A percentile compares a stretch with the other conserved stretches of the same genome.
These are phyloP conservation scores for Hemibagrus guttatus DNA, from an alignment of 2,797 vertebrate genomes.

Conservation along the genomic window DNA sequence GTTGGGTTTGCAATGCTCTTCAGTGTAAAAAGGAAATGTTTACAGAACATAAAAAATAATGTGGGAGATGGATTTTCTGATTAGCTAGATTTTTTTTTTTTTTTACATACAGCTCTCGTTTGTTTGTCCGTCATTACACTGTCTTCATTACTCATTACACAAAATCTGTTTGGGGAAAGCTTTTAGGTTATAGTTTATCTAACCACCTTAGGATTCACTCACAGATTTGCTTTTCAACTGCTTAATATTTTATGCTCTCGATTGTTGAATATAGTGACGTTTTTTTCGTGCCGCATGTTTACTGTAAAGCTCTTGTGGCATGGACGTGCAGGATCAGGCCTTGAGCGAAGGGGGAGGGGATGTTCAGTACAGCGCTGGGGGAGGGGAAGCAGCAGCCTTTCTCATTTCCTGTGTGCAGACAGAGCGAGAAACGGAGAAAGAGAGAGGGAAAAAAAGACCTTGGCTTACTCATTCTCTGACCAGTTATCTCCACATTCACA, in stretches of 20 bases:
- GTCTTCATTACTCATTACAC: not conserved
- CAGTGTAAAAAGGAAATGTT: not conserved
- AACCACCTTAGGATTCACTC: slow-evolving; percentile 13
- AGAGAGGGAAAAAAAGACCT: slow-evolving; percentile 43
- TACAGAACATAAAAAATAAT: not conserved
- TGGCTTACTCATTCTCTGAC: slow-evolving; percentile 53
- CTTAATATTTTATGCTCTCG: slow-evolving; percentile 41
- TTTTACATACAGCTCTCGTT: not conserved
- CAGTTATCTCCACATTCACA: slow-evolving; percentile 66
- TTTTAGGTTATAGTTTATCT: not conserved
- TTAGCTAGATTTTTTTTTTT: too few relatives aligned
- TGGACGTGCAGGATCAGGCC: slow-evolving; percentile 77
- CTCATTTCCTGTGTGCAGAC: slow-evolving; percentile 81
- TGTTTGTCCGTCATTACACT: not conserved
- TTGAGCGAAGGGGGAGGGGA: slow-evolving; percentile 64
- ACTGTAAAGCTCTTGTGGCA: slow-evolving; percentile 74
- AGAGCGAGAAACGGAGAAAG: slow-evolving; percentile 51
- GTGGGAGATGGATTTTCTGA: too few relatives aligned
- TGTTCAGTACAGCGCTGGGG: slow-evolving; percentile 59
- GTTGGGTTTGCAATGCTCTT: not conserved
- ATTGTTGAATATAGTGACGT: slow-evolving; percentile 50
- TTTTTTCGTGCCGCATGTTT: slow-evolving; percentile 57
- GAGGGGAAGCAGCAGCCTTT: slow-evolving; percentile 77
- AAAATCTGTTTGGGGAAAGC: not conserved
- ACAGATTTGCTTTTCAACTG: slow-evolving; percentile 22